phyloP scores from a whole-genome alignment of 53 echinoderm and acorn worm genomes.

The Temnopleurus reevesii region DNA sequence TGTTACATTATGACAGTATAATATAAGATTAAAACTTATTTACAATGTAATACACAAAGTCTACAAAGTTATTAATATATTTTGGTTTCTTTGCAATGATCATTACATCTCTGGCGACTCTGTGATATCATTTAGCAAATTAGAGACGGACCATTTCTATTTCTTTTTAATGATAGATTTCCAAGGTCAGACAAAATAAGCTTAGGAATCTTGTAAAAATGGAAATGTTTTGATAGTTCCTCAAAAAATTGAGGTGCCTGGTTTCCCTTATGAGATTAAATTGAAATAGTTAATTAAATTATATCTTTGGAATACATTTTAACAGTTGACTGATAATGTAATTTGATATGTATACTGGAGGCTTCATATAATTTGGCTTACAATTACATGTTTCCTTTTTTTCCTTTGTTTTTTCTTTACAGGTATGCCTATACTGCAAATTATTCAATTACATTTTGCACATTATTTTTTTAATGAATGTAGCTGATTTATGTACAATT shows the following conservation, averaged over 20 bases:
- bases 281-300: neutral
- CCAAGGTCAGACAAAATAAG: neutral
- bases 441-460: too few relatives aligned
- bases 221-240: neutral
- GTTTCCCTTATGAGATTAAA: constrained; percentile 13
- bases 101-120: constrained; percentile 1
- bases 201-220: constrained; percentile 3
- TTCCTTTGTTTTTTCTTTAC: too few relatives aligned
- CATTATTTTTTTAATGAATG: too few relatives aligned
- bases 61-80: too few relatives aligned
- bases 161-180: neutral
- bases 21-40: too few relatives aligned
- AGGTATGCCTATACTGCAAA: too few relatives aligned
- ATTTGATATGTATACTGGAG: neutral
- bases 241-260: too few relatives aligned
- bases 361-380: neutral
- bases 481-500: too few relatives aligned
- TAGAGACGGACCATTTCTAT: neutral
- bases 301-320: neutral
- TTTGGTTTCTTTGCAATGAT: too few relatives aligned
- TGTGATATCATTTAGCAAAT: neutral
- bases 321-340: neutral
- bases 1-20: too few relatives aligned
- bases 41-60: too few relatives aligned
- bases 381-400: too few relatives aligned